Evolutionary conservation across 2,113 vertebrate genomes (phyloP), one percentile per base, ranked within the genome.

Genomic region (Limnothrissa miodon): DNA sequence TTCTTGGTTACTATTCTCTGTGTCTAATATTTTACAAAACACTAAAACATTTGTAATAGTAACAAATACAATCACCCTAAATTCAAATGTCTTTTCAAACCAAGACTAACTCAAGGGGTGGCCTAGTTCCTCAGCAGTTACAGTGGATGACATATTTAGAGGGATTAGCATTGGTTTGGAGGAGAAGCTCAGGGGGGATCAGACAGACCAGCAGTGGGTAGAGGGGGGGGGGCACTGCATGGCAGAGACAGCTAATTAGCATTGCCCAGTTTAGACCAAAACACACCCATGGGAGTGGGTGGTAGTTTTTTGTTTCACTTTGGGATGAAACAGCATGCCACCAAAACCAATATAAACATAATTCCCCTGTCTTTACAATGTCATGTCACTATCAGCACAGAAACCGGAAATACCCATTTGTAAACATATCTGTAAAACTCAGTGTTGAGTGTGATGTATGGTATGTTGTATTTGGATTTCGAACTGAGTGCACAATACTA

Each of bases 161-260:
- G 59, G n/a, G 6, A 62, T 62, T 62, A 25, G 9, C n/a, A 2
- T 2, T 62, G 59, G 59, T 62, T 10, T 62, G 59, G 59, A 62
- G 10, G 6, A 42, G 2, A 4, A 29, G 59, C 7, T n/a, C 7
- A 6, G 10, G n/a, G 10, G 59, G 59, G 59, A 62, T 62, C 23
- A 62, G 59, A 74, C 66, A 33, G 66, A 74, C 66, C 66, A 74
- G 66, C 66, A 3, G 33, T 74, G 66, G 25, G 11, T 74, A 33
- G 4, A 39, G 45, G 45, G 79, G 66, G 39, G 48, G 5, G 46
- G 59, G 46, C 42, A 29, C 53, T 45, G 84, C 85, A 21, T 91
- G 91, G 87, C 86, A 88, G 89, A 89, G 91, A 92, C 91, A 83
- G 86, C 86, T 92, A 89, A 93, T 93, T 92, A 94, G 83, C 83